A percentile compares a stretch with the other conserved stretches of the same genome.
Conservation (phyloP, 2,888 invertebrate species). For the Lithophane socia region DNA sequence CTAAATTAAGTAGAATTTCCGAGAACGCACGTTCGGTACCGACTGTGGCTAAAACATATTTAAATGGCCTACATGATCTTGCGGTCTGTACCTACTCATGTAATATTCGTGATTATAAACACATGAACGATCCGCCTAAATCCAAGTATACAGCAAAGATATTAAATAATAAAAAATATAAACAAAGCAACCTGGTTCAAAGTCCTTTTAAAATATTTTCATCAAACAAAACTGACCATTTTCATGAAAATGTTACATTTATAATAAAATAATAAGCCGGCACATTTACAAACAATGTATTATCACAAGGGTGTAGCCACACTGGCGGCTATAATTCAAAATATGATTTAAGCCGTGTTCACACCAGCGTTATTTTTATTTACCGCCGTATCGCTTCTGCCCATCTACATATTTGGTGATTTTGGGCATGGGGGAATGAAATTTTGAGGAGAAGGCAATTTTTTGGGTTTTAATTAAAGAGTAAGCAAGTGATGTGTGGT, state of each 20-base stretch:
- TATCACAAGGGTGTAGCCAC: slow-evolving; percentile 70
- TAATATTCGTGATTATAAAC: neutral
- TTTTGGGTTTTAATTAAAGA: neutral
- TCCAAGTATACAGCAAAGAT: neutral
- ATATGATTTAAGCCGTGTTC: slow-evolving; percentile 82
- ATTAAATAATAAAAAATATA: neutral
- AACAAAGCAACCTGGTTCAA: neutral
- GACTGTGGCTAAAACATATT: neutral
- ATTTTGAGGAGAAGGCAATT: slow-evolving; percentile 51
- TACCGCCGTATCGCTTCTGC: slow-evolving; percentile 71
- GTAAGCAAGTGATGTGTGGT: neutral
- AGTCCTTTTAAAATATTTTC: neutral
- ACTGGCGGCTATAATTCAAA: slow-evolving; percentile 78
- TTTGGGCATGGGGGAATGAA: slow-evolving; percentile 52
- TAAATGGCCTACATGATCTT: neutral
- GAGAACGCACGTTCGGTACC: neutral
- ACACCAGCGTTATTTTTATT: slow-evolving; percentile 84
- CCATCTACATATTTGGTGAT: slow-evolving; percentile 80
- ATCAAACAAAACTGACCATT: neutral
- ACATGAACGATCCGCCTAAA: neutral
- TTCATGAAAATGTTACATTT: slow-evolving; percentile 22
- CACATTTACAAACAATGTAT: slow-evolving; percentile 53
- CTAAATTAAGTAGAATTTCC: neutral
- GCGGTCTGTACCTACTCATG: too few species aligned
- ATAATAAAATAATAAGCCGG: slow-evolving; percentile 44